Conservation (phyloP, 1,140 invertebrate species). For the Hycleus phaleratus region DNA sequence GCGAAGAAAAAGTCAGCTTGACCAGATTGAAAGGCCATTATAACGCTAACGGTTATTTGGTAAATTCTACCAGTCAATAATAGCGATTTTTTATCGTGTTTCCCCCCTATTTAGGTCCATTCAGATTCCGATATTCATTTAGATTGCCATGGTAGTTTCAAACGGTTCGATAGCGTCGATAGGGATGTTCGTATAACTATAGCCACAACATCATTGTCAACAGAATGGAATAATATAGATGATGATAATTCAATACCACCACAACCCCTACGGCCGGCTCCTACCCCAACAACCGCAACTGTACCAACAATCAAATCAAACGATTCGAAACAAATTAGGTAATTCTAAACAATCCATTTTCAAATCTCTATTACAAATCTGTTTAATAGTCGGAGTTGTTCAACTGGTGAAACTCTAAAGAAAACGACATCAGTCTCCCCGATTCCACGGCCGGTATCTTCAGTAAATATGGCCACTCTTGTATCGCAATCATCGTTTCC, state of each 20-base stretch:
- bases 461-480: slow-evolving; percentile 32
- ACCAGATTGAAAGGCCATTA: slow-evolving; percentile 49
- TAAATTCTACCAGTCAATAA: slow-evolving; percentile 28
- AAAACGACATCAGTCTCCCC: slow-evolving; percentile 33
- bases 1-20: slow-evolving; percentile 54
- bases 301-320: slow-evolving; percentile 10
- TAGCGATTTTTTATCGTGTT: too few relatives aligned
- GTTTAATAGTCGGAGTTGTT: neutral
- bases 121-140: slow-evolving; percentile 60
- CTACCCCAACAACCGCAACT: slow-evolving; percentile 31
- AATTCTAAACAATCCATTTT: neutral
- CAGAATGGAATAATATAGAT: slow-evolving; percentile 17
- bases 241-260: slow-evolving; percentile 35
- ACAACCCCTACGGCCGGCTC: slow-evolving; percentile 42
- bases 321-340: slow-evolving; percentile 9
- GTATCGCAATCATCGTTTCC: slow-evolving; percentile 31
- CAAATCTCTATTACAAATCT: slow-evolving; percentile 1
- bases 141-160: slow-evolving; percentile 56
- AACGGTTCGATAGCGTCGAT: slow-evolving; percentile 60
- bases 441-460: slow-evolving; percentile 36
- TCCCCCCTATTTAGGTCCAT: slow-evolving; percentile 43
- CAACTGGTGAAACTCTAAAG: slow-evolving; percentile 9
- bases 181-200: slow-evolving; percentile 43
- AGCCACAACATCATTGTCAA: slow-evolving; percentile 26
- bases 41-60: slow-evolving; percentile 57